These are phyloP conservation scores for Linnaemya vulpina DNA, from an alignment of 2,888 invertebrate species.

Conservation along the genomic window DNA sequence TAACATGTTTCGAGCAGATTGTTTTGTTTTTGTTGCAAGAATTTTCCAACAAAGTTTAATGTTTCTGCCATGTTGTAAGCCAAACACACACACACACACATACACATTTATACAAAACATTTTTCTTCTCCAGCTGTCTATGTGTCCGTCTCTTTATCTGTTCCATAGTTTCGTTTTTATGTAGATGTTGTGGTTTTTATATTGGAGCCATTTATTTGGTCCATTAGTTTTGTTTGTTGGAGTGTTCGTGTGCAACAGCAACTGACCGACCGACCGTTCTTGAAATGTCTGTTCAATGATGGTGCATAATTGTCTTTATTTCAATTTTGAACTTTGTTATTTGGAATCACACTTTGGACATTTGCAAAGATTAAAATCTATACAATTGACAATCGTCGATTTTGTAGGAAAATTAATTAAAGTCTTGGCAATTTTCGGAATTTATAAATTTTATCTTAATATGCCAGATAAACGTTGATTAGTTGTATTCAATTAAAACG, in stretches of 20 bases:
- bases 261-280: conserved; percentile 24
- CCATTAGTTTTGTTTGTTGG: conserved; percentile 60
- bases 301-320: conserved; percentile 63
- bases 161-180: conserved; percentile 45
- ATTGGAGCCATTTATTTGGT: conserved; percentile 62
- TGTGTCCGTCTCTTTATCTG: conserved; percentile 37
- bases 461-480: background rate
- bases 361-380: conserved; percentile 53
- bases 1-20: conserved; percentile 66
- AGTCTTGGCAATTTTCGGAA: conserved; percentile 1
- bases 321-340: conserved; percentile 57
- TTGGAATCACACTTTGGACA: conserved; percentile 36
- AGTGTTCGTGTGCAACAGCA: conserved; percentile 16
- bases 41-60: conserved; percentile 34
- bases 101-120: conserved; percentile 15
- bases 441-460: background rate
- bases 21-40: conserved; percentile 21
- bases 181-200: conserved; percentile 50
- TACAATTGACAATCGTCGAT: conserved; percentile 47
- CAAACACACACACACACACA: conserved; percentile 39
- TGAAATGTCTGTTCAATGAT: conserved; percentile 61
- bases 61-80: conserved; percentile 57
- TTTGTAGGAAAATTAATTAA: conserved; percentile 45
- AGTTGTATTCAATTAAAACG: background rate
- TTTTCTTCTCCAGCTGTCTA: conserved; percentile 16